Percentiles rank a stretch among this genome's conserved stretches.
phyloP scores from a whole-genome alignment of 1,140 invertebrate genomes.

The Orussus abietinus region DNA sequence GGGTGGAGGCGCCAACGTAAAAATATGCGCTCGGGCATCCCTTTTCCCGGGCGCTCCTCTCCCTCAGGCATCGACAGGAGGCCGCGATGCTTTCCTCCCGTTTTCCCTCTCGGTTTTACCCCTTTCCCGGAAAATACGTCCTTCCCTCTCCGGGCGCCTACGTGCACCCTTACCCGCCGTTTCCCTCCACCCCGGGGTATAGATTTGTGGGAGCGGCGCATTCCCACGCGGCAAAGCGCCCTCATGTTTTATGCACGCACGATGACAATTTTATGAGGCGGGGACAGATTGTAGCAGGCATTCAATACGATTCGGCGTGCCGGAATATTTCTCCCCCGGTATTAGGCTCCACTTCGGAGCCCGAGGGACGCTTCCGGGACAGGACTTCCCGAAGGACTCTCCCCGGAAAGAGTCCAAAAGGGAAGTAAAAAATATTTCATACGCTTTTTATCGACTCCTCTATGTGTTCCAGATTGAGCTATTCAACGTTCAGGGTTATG shows the following conservation, averaged over 20 bases:
- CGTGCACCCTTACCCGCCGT: conserved; percentile 22
- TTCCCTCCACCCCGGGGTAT: conserved; percentile 24
- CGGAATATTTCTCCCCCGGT: too few relatives aligned
- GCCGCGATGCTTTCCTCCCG: conserved; percentile 23
- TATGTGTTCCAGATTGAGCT: too few relatives aligned
- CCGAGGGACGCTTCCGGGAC: too few relatives aligned
- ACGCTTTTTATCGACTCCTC: too few relatives aligned
- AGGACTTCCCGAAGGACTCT: too few relatives aligned
- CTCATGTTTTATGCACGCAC: conserved; percentile 49
- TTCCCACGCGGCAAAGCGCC: conserved; percentile 19
- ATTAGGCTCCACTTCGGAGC: too few relatives aligned
- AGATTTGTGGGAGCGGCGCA: conserved; percentile 24
- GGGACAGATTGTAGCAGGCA: conserved; percentile 35
- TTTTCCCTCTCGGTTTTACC: too few relatives aligned
- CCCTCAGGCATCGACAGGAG: conserved; percentile 15
- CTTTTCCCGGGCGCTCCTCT: conserved; percentile 16
- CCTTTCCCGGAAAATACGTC: conserved; percentile 1
- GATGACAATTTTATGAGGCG: conserved; percentile 43
- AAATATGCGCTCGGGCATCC: conserved; percentile 40
- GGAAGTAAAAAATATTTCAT: too few relatives aligned
- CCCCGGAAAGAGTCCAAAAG: too few relatives aligned
- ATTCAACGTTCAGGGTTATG: too few relatives aligned
- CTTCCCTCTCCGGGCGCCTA: too few relatives aligned
- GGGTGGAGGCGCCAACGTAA: conserved; percentile 23
- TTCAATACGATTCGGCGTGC: too few relatives aligned